Conservation (phyloP, 2,888 invertebrate genomes). For the Philhelius pedissequus region DNA sequence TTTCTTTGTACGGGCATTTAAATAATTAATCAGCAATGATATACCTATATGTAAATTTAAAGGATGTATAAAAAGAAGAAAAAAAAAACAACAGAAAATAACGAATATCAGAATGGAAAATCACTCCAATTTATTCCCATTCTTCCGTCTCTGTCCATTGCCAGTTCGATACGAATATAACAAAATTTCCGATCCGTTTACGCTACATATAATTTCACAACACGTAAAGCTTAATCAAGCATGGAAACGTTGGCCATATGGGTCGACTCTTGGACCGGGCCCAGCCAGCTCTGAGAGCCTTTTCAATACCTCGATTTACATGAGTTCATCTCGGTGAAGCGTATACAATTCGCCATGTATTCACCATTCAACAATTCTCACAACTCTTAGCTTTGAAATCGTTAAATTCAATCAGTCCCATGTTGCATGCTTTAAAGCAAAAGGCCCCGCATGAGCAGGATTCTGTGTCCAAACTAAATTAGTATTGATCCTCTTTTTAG, state of each 20-base stretch:
- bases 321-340: conserved; percentile 26
- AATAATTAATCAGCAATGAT: conserved; percentile 61
- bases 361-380: conserved; percentile 6
- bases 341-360: conserved; percentile 1
- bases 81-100: background rate
- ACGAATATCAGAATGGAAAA: background rate
- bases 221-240: conserved; percentile 45
- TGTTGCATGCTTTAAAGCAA: background rate
- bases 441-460: background rate
- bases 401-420: conserved; percentile 21
- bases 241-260: background rate
- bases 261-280: background rate
- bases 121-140: background rate
- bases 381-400: conserved; percentile 8
- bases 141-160: background rate
- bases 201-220: conserved; percentile 45
- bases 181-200: conserved; percentile 52
- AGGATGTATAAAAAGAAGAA: conserved; percentile 16
- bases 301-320: conserved; percentile 41
- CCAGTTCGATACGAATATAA: conserved; percentile 12
- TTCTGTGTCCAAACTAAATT: background rate
- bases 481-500: background rate
- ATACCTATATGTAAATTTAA: conserved; percentile 36
- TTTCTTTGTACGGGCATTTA: conserved; percentile 39
- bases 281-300: background rate